Conservation (phyloP, 2,113 vertebrate genomes). For the Lipophrys pholis region DNA sequence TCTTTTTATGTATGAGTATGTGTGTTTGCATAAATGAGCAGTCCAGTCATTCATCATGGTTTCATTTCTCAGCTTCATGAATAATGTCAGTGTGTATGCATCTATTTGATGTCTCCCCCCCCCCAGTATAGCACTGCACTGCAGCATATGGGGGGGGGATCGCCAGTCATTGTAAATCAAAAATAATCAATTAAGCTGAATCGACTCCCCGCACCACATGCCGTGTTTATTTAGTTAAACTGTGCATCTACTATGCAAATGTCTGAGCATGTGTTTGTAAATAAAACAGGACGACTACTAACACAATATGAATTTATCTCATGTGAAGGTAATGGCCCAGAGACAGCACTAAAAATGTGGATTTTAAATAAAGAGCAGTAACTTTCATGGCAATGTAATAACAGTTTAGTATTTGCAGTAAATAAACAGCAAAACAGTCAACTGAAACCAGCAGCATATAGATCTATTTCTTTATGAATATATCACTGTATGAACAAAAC, state of each 20-base stretch:
- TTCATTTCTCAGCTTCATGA: slow-evolving; percentile 70
- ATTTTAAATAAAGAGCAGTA: slow-evolving; percentile 11
- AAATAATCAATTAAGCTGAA: slow-evolving; percentile 57
- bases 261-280: slow-evolving; percentile 32
- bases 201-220: slow-evolving; percentile 33
- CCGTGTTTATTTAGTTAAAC: slow-evolving; percentile 37
- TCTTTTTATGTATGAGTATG: slow-evolving; percentile 49
- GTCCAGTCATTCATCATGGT: slow-evolving; percentile 67
- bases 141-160: not conserved
- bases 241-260: slow-evolving; percentile 35
- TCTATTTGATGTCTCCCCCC: slow-evolving; percentile 45
- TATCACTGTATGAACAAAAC: not conserved
- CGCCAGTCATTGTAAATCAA: slow-evolving; percentile 40
- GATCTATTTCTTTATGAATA: too few relatives aligned
- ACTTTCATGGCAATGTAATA: slow-evolving; percentile 1
- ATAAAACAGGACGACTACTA: slow-evolving; percentile 7
- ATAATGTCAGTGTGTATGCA: slow-evolving; percentile 65
- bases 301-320: slow-evolving; percentile 16
- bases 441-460: too few relatives aligned
- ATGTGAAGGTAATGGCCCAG: slow-evolving; percentile 20
- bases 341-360: slow-evolving; percentile 23
- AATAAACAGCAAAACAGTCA: not conserved
- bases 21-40: slow-evolving; percentile 69
- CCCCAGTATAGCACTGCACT: slow-evolving; percentile 34
- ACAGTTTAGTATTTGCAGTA: not conserved